Evolutionary conservation across 2,888 invertebrate genomes (phyloP), one percentile per base, ranked within the genome.

Genomic region (Abscondita cerata): DNA sequence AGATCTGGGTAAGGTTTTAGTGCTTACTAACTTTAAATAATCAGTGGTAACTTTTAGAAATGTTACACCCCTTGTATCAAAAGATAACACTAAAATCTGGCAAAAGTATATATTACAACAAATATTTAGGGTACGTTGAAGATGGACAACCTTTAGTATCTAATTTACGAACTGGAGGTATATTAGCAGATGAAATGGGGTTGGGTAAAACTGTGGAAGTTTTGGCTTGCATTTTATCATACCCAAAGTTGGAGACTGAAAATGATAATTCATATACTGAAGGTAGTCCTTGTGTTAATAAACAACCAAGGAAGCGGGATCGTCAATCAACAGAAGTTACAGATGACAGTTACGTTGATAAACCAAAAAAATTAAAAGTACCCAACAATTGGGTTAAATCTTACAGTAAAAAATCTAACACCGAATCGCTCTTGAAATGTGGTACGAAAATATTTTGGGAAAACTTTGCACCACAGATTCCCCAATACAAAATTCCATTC

Each of bases 141-240:
- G 65, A 68, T 36, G 72, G 74, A 33, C 76, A 76, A 54, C 84
- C 84, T 1, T 38, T 75, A 1, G 67, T 76, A 1, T 67, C 70
- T 8, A 78, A 76, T 13, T 59, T 81, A 13, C 81, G 84, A 5
- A 84, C 82, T 1, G 90, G 91, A 11, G 91, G 91, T 1, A 90
- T 92, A 64, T 79, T 92, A 47, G 91, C 90, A 1, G 92, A 92
- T 77, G 91, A 92, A 80, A 92, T 92, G 91, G 92, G 92, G 0
- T 80, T 92, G 18, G 92, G 92, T 0, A 92, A 92, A 81, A 92
- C 92, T 0, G 88, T 92, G 0, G 91, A 92, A 79, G 84, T 91
- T 9, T 74, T 92, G 33, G 86, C 89, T 1, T 83, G 87, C 57
- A 84, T 91, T 68, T 75, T 91, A 52, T 76, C 82, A 18, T 25